phyloP scores from a whole-genome alignment of 1,140 invertebrate genomes.

The Limonius californicus region DNA sequence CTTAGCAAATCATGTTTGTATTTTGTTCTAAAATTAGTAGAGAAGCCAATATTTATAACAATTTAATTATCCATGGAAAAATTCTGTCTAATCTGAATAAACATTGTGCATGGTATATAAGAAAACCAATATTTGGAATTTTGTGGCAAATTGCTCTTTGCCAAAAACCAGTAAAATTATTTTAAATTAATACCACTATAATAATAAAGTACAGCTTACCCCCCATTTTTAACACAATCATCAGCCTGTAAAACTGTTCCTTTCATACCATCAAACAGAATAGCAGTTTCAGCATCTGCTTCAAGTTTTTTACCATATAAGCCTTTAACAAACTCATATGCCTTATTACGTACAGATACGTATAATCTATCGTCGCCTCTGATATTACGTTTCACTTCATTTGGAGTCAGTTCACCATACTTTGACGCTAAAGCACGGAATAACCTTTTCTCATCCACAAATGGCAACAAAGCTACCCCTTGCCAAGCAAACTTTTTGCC shows the following conservation, averaged over 20 bases:
- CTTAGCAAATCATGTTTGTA: too few relatives aligned
- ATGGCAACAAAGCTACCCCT: conserved; percentile 95
- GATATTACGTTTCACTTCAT: conserved; percentile 72
- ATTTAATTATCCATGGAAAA: too few relatives aligned
- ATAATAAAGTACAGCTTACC: conserved; percentile 53
- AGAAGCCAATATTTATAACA: too few relatives aligned
- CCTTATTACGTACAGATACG: conserved; percentile 63
- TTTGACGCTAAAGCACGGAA: conserved; percentile 81
- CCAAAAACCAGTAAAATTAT: too few relatives aligned
- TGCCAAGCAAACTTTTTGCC: conserved; percentile 99
- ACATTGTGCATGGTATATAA: too few relatives aligned
- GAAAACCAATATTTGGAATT: too few relatives aligned
- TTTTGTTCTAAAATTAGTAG: too few relatives aligned
- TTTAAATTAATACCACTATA: not conserved
- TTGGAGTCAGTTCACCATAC: conserved; percentile 73
- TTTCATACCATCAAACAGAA: conserved; percentile 66
- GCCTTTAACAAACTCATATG: conserved; percentile 65
- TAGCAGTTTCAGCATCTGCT: conserved; percentile 51
- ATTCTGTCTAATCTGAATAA: too few relatives aligned
- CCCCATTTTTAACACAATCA: conserved; percentile 61
- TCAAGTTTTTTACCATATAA: conserved; percentile 60
- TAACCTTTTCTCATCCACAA: conserved; percentile 92
- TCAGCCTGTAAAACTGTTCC: conserved; percentile 69
- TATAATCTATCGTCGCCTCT: conserved; percentile 79
- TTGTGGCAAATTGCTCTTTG: too few relatives aligned